Base-by-base conservation (phyloP, 2,888 invertebrate species). In the Catocala sponsa region DNA sequence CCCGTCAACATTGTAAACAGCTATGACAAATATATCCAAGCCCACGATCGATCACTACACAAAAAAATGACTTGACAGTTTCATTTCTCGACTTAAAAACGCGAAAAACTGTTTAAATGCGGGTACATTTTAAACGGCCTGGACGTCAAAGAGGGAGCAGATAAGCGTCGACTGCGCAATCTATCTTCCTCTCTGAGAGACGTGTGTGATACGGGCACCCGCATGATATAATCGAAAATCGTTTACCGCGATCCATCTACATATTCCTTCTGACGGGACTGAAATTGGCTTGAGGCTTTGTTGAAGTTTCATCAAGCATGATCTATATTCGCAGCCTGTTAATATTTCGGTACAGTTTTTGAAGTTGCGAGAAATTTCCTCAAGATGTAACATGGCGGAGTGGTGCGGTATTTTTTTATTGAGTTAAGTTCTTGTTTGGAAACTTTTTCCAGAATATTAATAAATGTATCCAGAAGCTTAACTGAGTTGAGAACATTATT, bases 211-310 rank as follows among this genome's bases (percentile, higher is more conserved):
- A 86, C 83, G 81, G 81, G 81, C 70, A 76, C 87, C 86, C 86
- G 81, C 84, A 86, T 84, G 85, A 85, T 88, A 86, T 88, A 84
- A 89, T 89, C 89, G 87, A 84, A 84, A 88, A 88, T 83, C 88
- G 87, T 83, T 88, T 87, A 86, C 85, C 78, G 74, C 78, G 79
- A 88, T 85, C 85, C 85, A 81, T 87, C 84, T 82, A 85, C 86
- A 85, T 84, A 83, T 82, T 84, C 81, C 73, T 77, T 76, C 78
- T 83, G 82, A 85, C 82, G 79, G 81, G 75, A 75, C 82, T 81
- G 80, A 83, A 86, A 87, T 86, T 87, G 87, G 83, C 81, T 81
- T 73, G 62, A 75, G 72, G 81, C 82, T 80, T 84, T 85, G 82
- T 82, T 65, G 69, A 74, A 80, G 77, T 82, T 86, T 83, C 80